Evolutionary conservation across 2,888 invertebrate genomes (phyloP), one percentile per base, ranked within the genome.

Genomic region (Lepeophtheirus nordmannii): DNA sequence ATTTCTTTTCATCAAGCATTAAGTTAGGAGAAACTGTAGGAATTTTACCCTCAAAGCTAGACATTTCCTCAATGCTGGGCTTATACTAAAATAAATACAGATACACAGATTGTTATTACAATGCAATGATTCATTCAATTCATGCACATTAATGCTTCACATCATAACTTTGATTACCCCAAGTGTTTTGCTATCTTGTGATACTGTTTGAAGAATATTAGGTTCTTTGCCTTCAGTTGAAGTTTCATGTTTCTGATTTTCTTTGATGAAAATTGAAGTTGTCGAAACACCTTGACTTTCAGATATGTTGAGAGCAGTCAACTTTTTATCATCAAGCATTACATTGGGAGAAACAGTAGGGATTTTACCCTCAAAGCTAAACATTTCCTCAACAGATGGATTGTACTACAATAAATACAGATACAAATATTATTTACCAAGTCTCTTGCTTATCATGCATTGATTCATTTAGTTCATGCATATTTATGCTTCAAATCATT

Each of bases 131-230:
- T 5, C 2, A 5, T 46, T n/a, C 53, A 46, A 5, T 46, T n/a
- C 5, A 5, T n/a, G n/a, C n/a, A 46, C 8, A 17, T n/a, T 5
- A 46, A 46, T 46, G 53, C 53, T n/a, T 46, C n/a, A n/a, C n/a
- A n/a, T n/a, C n/a, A n/a, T 14, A n/a, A 17, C 1, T 2, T 46
- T 46, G 8, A n/a, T 46, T 46, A 46, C 53, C 53, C 53, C 53
- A 17, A 46, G n/a, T n/a, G 53, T 46, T 46, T 46, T 46, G 17
- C 53, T 46, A 46, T 46, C 53, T 46, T 46, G 53, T n/a, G 53
- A 46, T 46, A 46, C 53, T n/a, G 53, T 46, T 17, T 46, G 3
- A 14, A 46, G 2, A 5, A n/a, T 5, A 17, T 8, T 5, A 8
- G 17, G 53, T 46, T 46, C 53, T 46, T 46, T 46, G n/a, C 53